A percentile compares a stretch with the other conserved stretches of the same genome.
These are phyloP conservation scores for Heteronetta atricapilla DNA, from an alignment of 2,113 vertebrate species.

Conservation along the genomic window DNA sequence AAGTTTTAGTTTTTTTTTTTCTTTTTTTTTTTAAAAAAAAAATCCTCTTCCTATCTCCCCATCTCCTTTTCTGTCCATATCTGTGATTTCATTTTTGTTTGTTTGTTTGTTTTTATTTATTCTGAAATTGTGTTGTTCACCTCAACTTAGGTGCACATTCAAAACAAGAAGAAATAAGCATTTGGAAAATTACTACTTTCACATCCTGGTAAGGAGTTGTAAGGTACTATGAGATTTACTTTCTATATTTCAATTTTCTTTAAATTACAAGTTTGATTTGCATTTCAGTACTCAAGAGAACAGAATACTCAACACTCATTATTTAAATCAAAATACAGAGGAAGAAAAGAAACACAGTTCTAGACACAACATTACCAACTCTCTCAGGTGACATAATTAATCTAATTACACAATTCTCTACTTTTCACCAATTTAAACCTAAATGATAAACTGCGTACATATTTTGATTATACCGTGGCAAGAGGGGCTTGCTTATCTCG, in stretches of 20 bases:
- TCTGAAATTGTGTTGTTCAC: neutral
- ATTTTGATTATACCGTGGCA: neutral
- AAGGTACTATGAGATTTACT: neutral
- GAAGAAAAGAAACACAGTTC: neutral
- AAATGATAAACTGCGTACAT: neutral
- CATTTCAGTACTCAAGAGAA: neutral
- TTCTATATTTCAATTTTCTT: neutral
- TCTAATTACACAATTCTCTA: neutral
- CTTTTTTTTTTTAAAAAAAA: neutral
- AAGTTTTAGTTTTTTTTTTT: neutral
- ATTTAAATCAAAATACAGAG: neutral
- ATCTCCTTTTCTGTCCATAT: neutral
- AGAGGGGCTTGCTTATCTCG: neutral
- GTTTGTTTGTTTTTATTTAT: neutral
- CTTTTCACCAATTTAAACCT: neutral
- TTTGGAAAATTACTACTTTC: neutral
- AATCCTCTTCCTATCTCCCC: neutral
- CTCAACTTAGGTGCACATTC: neutral
- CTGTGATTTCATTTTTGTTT: neutral
- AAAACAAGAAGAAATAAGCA: neutral
- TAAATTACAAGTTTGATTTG: neutral
- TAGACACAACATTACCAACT: neutral
- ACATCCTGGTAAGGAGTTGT: neutral
- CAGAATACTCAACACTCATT: neutral
- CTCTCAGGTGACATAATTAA: neutral